Conservation (phyloP, 1,140 invertebrate species). For the Contarinia nasturtii region DNA sequence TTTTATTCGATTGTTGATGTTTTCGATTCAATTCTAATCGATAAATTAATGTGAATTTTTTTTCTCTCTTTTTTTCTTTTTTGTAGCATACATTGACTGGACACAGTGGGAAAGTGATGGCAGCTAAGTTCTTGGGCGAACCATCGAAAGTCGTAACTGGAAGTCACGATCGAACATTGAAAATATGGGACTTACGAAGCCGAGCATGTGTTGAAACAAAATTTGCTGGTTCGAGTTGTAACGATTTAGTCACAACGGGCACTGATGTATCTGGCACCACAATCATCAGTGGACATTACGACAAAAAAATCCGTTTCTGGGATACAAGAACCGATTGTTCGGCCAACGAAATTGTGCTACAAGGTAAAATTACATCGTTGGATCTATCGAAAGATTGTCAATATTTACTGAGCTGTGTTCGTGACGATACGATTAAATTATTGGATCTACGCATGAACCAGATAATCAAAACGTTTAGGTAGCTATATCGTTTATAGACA, state of each 20-base stretch:
- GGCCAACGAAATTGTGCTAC: constrained; percentile 66
- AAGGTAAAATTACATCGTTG: constrained; percentile 88
- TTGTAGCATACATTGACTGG: constrained; percentile 88
- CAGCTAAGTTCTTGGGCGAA: constrained; percentile 81
- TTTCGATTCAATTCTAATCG: not conserved
- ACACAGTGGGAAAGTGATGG: constrained; percentile 88
- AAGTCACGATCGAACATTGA: constrained; percentile 87
- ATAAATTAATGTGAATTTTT: constrained; percentile 2
- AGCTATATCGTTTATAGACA: constrained; percentile 18
- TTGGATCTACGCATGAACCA: constrained; percentile 89
- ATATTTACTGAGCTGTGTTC: constrained; percentile 73
- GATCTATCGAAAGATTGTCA: constrained; percentile 81
- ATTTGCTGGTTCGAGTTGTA: constrained; percentile 91
- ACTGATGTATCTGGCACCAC: constrained; percentile 71
- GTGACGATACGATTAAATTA: constrained; percentile 87
- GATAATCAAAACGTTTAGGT: constrained; percentile 77
- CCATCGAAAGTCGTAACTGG: constrained; percentile 79
- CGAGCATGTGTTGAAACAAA: constrained; percentile 87
- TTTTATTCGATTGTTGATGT: too few relatives aligned
- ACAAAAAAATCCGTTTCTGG: constrained; percentile 94
- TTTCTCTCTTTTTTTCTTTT: constrained; percentile 23
- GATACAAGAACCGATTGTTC: constrained; percentile 67
- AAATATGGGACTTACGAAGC: constrained; percentile 90
- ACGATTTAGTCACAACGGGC: constrained; percentile 66
- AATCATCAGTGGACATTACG: constrained; percentile 93